These are phyloP conservation scores for Eutrigla gurnardus DNA, from an alignment of 2,797 vertebrate genomes.

Conservation along the genomic window DNA sequence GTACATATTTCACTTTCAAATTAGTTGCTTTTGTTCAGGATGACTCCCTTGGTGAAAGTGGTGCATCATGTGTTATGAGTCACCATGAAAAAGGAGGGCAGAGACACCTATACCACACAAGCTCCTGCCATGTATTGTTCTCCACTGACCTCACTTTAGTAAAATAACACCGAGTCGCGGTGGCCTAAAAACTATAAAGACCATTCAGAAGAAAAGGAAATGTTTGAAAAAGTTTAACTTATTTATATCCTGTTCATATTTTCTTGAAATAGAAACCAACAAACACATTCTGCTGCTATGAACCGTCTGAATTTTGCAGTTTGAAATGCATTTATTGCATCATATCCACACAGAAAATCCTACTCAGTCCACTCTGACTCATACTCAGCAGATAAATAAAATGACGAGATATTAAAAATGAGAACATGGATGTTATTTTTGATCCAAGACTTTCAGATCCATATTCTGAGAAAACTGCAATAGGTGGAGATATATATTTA, in stretches of 20 bases:
- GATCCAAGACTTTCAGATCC: conserved; percentile 58
- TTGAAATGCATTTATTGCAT: conserved; percentile 30
- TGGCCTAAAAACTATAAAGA: conserved; percentile 22
- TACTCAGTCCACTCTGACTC: conserved; percentile 54
- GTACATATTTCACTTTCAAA: conserved; percentile 54
- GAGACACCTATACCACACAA: conserved; percentile 47
- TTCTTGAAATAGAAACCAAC: conserved; percentile 11
- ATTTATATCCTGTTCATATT: background rate
- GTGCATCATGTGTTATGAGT: conserved; percentile 83
- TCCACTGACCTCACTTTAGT: conserved; percentile 44
- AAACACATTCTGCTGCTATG: conserved; percentile 2
- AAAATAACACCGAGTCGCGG: background rate
- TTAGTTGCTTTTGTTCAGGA: conserved; percentile 73
- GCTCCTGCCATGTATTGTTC: conserved; percentile 56
- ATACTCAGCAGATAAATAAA: conserved; percentile 52
- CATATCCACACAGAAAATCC: conserved; percentile 41
- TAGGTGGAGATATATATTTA: background rate
- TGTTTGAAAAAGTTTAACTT: background rate
- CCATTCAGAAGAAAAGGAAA: background rate
- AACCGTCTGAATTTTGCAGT: conserved; percentile 17
- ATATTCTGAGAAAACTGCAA: conserved; percentile 36
- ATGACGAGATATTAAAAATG: conserved; percentile 63
- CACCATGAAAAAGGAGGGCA: conserved; percentile 62
- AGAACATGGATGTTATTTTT: conserved; percentile 53
- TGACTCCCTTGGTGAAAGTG: conserved; percentile 83